These are phyloP conservation scores for Halcyon badia DNA, from an alignment of 2,797 vertebrate genomes.

Conservation along the genomic window DNA sequence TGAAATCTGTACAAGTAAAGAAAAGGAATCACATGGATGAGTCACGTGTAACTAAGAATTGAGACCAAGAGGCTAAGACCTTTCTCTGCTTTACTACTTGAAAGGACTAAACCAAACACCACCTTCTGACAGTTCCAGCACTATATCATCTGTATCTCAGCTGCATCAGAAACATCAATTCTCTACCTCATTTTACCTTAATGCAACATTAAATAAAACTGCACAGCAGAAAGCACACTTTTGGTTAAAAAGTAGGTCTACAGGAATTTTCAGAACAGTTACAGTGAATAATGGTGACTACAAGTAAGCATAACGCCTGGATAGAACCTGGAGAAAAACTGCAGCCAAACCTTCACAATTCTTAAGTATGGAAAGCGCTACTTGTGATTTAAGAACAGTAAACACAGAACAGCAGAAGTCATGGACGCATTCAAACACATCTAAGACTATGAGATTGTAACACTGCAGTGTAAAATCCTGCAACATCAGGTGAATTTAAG, in stretches of 20 bases:
- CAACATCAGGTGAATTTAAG: neutral
- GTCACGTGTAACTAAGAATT: neutral
- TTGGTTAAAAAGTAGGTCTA: neutral
- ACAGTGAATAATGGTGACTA: neutral
- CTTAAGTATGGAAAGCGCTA: neutral
- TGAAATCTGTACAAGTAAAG: neutral
- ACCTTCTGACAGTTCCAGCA: neutral
- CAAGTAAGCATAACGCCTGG: neutral
- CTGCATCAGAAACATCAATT: neutral
- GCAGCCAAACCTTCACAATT: neutral
- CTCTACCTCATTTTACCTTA: neutral
- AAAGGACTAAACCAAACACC: neutral
- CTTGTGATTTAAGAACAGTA: neutral
- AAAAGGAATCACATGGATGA: neutral
- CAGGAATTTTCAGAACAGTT: neutral
- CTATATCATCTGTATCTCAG: neutral
- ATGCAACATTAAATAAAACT: neutral
- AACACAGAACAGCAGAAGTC: neutral
- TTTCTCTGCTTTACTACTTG: neutral
- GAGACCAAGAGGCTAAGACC: neutral
- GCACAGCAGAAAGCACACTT: neutral
- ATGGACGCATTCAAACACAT: neutral
- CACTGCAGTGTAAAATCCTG: neutral
- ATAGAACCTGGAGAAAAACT: neutral
- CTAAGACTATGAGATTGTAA: neutral